These are phyloP conservation scores for Dasyornis broadbenti DNA, from an alignment of 2,113 vertebrate genomes.

Conservation along the genomic window DNA sequence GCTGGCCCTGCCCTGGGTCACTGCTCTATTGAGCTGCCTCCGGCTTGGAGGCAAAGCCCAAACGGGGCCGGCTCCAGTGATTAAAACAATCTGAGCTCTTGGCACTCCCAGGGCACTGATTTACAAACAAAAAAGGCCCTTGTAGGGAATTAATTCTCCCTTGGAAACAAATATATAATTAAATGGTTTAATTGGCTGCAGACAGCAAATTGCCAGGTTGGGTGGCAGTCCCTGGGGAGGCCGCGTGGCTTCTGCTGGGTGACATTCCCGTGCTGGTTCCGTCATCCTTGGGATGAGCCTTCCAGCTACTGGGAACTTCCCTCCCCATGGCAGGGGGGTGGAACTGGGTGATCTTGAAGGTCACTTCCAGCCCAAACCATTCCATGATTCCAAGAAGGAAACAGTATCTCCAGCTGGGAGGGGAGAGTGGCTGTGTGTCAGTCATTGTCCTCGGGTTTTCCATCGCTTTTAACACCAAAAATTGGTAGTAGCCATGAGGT, in stretches of 20 bases:
- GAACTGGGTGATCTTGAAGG: neutral
- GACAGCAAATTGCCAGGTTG: neutral
- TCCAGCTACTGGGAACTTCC: neutral
- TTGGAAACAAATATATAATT: neutral
- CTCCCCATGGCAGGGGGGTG: neutral
- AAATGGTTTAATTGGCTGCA: neutral
- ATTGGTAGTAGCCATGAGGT: neutral
- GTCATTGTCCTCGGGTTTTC: fast-evolving
- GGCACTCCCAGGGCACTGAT: neutral
- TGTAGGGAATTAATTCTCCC: constrained; percentile 13
- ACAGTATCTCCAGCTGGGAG: neutral
- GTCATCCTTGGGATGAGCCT: neutral
- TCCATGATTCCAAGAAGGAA: neutral
- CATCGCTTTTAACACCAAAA: fast-evolving
- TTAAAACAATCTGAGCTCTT: constrained; percentile 40
- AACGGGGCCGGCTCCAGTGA: neutral
- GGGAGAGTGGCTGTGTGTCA: neutral
- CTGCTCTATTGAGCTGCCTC: neutral
- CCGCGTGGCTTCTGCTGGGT: neutral
- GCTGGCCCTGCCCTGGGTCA: neutral
- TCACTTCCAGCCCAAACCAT: neutral
- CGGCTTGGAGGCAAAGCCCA: neutral
- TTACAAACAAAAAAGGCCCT: constrained; percentile 34
- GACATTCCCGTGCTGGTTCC: fast-evolving
- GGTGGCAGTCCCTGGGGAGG: neutral